Percentiles rank a stretch among this genome's conserved stretches.
Evolutionary conservation across 2,888 invertebrate genomes (phyloP).

Genomic region (Stenotaenia linearis): DNA sequence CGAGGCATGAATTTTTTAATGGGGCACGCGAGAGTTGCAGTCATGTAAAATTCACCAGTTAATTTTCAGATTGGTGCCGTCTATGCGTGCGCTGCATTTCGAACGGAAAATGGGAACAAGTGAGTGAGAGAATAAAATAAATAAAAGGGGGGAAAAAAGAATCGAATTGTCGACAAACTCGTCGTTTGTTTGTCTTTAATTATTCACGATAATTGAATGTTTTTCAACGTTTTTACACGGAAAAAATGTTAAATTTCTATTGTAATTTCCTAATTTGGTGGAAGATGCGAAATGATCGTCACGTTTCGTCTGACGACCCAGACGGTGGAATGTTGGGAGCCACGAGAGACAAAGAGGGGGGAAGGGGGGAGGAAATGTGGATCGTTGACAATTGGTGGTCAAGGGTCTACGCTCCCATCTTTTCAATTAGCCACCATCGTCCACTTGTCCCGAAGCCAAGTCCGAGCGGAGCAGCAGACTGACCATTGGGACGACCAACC

Average conservation of each 20-base stretch:
- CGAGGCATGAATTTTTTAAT: slow-evolving; percentile 30
- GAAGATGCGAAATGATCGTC: background rate
- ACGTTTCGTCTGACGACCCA: background rate
- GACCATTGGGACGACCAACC: slow-evolving; percentile 16
- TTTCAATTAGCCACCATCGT: slow-evolving; percentile 21
- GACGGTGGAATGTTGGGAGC: background rate
- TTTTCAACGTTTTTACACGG: background rate
- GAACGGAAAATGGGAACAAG: slow-evolving; percentile 5
- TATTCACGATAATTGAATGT: background rate
- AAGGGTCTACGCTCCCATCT: slow-evolving; percentile 24
- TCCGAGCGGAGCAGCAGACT: background rate
- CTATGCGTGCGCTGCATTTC: slow-evolving; percentile 3
- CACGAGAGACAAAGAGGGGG: background rate
- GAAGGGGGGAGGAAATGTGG: background rate
- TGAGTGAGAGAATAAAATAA: background rate
- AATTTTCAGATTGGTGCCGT: slow-evolving; percentile 30
- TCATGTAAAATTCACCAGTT: slow-evolving; percentile 32
- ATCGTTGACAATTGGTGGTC: slow-evolving; percentile 26
- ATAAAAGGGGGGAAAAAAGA: background rate
- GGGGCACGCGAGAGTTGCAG: slow-evolving; percentile 24
- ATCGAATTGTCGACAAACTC: background rate
- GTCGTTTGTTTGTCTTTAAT: background rate
- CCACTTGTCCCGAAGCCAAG: slow-evolving; percentile 21
- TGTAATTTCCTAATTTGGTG: background rate
- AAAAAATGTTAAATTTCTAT: too few species aligned